These are phyloP conservation scores for Trypoxylus dichotomus DNA, from an alignment of 1,140 invertebrate species.

Conservation along the genomic window DNA sequence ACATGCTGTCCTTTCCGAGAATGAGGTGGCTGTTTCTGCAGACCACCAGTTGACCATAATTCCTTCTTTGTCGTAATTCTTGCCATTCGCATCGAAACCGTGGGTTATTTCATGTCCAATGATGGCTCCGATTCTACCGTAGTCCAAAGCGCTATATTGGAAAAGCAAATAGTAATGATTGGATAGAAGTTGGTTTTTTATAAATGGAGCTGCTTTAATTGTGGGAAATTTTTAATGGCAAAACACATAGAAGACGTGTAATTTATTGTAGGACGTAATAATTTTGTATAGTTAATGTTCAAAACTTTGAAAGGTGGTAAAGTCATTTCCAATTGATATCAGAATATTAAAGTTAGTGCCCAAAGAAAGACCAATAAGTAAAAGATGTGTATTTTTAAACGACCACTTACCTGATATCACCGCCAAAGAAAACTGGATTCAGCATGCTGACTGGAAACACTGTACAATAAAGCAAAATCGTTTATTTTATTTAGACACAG, in stretches of 20 bases:
- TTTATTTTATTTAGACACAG: no score
- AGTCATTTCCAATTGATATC: no score
- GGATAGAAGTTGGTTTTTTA: no score
- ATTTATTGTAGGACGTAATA: no score
- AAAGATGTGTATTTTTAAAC: neutral
- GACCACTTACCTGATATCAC: constrained; percentile 37
- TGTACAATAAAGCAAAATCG: constrained; percentile 30
- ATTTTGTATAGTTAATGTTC: no score
- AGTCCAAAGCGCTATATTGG: constrained; percentile 51
- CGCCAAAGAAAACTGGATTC: constrained; percentile 47
- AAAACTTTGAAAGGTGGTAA: no score
- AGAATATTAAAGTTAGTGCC: no score
- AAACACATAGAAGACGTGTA: no score
- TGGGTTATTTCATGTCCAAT: constrained; percentile 67
- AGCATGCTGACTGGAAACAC: constrained; percentile 47
- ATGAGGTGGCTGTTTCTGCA: neutral
- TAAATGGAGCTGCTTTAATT: neutral
- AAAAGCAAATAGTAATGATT: no score
- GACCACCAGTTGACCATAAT: constrained; percentile 1
- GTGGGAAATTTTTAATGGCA: no score
- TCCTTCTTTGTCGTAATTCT: constrained; percentile 58
- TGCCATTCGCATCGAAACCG: constrained; percentile 59
- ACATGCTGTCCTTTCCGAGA: neutral
- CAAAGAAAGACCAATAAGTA: no score
- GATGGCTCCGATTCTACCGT: constrained; percentile 60